Base-by-base conservation (phyloP, 2,888 invertebrate species). In the Chalcis sispes region DNA sequence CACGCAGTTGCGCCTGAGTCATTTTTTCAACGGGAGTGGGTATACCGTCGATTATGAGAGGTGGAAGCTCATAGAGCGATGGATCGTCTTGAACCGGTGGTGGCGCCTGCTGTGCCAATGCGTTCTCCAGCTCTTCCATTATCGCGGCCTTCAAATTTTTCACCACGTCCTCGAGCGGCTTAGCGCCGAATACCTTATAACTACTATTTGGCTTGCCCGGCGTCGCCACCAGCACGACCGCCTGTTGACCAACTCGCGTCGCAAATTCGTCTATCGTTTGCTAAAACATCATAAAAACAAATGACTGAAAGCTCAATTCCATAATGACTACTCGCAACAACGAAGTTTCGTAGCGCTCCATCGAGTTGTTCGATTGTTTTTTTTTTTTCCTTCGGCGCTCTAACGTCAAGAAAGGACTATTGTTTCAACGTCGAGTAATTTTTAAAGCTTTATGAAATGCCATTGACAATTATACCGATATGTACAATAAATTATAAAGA, bases 1-100 rank as follows among this genome's bases (percentile, higher is more conserved):
- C 98, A 84, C 98, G 90, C 77, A 98, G 91, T 90, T 98, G 98
- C 70, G 98, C 98, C 91, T 98, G 98, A 50, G 98, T 98, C 98
- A 98, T 98, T 92, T 98, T 98, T 90, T 98, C 98, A 0, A 98
- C 98, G 18, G 98, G 98, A 77, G 98, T 98, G 79, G 98, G 98
- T 88, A 98, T 98, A 79, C 98, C 98, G 90, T 98, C 98, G 85
- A 98, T 97, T 85, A 98, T 97, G 80, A 98, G 92, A 58, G 98
- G 97, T 79, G 98, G 98, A 89, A 98, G 90, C 91, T 98, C 98
- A 90, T 98, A 98, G 73, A 98, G 91, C 80, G 96, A 94, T 3
- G 98, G 96, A 90, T 97, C 98, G 85, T 98, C 98, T 85, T 93
- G 94, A 56, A 93, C 92, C 82, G 94, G 94, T 18, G 95, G 95